Conservation (phyloP, 2,888 invertebrate species). For the Calameuta filiformis region DNA sequence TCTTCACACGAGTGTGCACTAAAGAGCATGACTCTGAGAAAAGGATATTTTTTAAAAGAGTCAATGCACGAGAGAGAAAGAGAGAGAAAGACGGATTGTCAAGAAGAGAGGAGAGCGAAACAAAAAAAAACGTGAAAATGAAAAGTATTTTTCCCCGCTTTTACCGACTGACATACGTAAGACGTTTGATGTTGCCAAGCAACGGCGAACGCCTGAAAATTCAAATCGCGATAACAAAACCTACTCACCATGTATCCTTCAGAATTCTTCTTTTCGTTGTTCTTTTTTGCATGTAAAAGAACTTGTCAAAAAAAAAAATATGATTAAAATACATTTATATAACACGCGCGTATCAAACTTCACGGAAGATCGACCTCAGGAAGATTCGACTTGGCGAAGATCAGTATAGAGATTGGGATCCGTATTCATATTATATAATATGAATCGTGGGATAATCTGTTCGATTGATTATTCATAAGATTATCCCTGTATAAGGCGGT, state of each 20-base stretch:
- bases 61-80: not conserved
- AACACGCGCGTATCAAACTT: not conserved
- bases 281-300: not conserved
- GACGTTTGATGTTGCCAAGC: not conserved
- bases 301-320: not conserved
- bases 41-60: not conserved
- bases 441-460: not conserved
- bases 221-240: not conserved
- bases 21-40: not conserved
- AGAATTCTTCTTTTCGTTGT: not conserved
- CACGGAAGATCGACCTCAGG: not conserved
- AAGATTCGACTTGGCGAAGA: not conserved
- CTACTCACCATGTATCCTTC: not conserved
- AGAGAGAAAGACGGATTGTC: not conserved
- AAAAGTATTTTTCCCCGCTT: not conserved
- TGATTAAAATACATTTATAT: not conserved
- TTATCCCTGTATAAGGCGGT: not conserved
- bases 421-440: not conserved
- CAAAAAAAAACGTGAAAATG: not conserved
- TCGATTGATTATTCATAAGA: not conserved
- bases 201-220: not conserved
- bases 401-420: not conserved
- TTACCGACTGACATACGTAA: not conserved
- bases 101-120: not conserved
- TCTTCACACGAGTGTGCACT: not conserved